Base-by-base conservation (phyloP, 2,113 vertebrate genomes). In the Alethe castanea region DNA sequence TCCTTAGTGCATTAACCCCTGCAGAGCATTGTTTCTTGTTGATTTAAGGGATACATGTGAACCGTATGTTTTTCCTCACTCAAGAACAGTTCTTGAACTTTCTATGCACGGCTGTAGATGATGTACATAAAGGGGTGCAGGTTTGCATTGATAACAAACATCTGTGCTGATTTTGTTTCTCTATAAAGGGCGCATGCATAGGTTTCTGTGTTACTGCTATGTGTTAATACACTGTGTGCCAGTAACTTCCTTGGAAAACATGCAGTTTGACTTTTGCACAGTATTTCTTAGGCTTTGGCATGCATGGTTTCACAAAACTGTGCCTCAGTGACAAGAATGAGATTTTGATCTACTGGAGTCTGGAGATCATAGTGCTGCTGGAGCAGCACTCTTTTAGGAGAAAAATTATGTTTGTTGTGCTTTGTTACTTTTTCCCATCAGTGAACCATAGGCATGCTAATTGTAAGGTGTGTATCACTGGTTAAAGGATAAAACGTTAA, bases 271-370 rank as follows among this genome's bases (percentile, higher is more conserved):
- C 60, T 92, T 92, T 23, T 64, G 36, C 24, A 16, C 12, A 54
- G 1, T 48, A 54, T 81, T 88, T 76, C 71, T 83, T 88, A 71
- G 45, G 9, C 45, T 74, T 78, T 86, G 84, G 20, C 31, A 9
- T 5, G 19, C 1, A 2, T 18, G 14, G 33, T 50, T 87, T 94
- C 62, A 50, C 70, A 73, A 52, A 87, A 61, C 36, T 35, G 24
- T 65, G 31, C 28, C 16, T 33, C 4, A 5, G 31, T 71, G 61
- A 53, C 45, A 72, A 59, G 42, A 61, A 8, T 12, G 71, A 45
- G n/a, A 56, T 81, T 89, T 86, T 86, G n/a, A 25, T 76, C 64
- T 89, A 25, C 14, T 62, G 50, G 74, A 94, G 20, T 44, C 38
- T 73, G 74, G 67, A 69, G 47, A 36, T 52, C 50, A 33, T 4